Conservation (phyloP, 1,140 invertebrate species). For the Drosophila eugracilis region DNA sequence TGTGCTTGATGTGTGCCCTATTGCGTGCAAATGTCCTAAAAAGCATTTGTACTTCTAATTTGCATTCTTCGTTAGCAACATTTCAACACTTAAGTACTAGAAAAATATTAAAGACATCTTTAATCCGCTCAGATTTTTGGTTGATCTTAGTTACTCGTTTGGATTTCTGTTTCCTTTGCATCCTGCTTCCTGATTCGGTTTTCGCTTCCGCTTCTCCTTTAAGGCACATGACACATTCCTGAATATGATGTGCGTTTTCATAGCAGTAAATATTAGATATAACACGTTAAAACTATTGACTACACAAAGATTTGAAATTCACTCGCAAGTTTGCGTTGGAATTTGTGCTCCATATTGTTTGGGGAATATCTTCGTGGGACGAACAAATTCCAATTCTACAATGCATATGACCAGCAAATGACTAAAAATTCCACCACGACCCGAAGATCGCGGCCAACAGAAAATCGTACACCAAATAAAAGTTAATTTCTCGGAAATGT, state of each 20-base stretch:
- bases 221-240: slow-evolving; percentile 82
- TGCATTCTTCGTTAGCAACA: slow-evolving; percentile 32
- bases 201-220: slow-evolving; percentile 40
- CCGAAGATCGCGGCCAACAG: slow-evolving; percentile 8
- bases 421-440: slow-evolving; percentile 42
- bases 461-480: slow-evolving; percentile 24
- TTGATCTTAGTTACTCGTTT: slow-evolving; percentile 51
- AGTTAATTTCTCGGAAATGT: slow-evolving; percentile 47
- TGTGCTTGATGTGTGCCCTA: slow-evolving; percentile 51
- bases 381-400: slow-evolving; percentile 23
- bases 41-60: slow-evolving; percentile 76
- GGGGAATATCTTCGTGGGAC: slow-evolving; percentile 2
- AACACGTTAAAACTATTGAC: slow-evolving; percentile 46
- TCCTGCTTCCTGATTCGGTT: slow-evolving; percentile 9
- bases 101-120: slow-evolving; percentile 74
- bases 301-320: slow-evolving; percentile 45
- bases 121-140: slow-evolving; percentile 23
- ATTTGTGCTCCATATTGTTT: slow-evolving; percentile 28
- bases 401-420: slow-evolving; percentile 82
- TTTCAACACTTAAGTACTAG: slow-evolving; percentile 76
- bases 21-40: slow-evolving; percentile 67
- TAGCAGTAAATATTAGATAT: slow-evolving; percentile 20
- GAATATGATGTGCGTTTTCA: slow-evolving; percentile 76
- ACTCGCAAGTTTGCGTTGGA: slow-evolving; percentile 21
- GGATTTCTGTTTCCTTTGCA: slow-evolving; percentile 24